Evolutionary conservation across 2,888 invertebrate genomes (phyloP), one percentile per base, ranked within the genome.

Genomic region (Protonemura montana): DNA sequence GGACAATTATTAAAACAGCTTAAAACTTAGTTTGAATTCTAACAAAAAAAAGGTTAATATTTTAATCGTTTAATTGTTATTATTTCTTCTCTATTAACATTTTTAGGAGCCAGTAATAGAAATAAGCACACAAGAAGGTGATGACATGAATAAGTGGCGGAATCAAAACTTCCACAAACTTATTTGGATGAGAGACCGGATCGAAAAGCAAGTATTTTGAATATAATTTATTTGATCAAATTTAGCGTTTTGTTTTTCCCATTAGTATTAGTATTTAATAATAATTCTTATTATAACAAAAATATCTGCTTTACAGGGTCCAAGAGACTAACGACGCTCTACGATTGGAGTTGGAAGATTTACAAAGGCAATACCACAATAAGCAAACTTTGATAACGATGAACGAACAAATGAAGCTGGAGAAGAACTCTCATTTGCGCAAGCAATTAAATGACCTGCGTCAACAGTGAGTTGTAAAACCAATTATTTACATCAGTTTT

Each of bases 351-450:
- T 26, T 83, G 41, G 82, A 83, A 26, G 41, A n/a, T 16, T 21
- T 83, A 26, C 35, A 41, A 26, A 30, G 82, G 35, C 30, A 41
- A 41, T 41, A 25, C 26, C 41, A 83, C 41, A 35, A 83, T 41
- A 30, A 83, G 41, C 82, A 83, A 41, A 83, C 82, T 0, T 25
- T 83, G 25, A 41, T 41, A 5, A 83, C 82, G 13, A 41, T 83
- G 42, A 35, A 83, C 26, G 26, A 42, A 26, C 41, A 83, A 42
- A 30, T 83, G 41, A 83, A 41, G 82, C 21, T 35, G n/a, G 82
- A 83, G 82, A 83, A 83, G 41, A 83, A 83, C 16, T 30, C 82
- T 21, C 82, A 83, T 10, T 41, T 83, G 41, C 41, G 16, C 0
- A 41, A 83, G 26, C 41, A 83, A 42, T 30, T 42, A 6, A 35